Percentiles rank a stretch among this genome's conserved stretches.
Evolutionary conservation across 2,113 vertebrate species (phyloP).

Genomic region (Antechinus flavipes): DNA sequence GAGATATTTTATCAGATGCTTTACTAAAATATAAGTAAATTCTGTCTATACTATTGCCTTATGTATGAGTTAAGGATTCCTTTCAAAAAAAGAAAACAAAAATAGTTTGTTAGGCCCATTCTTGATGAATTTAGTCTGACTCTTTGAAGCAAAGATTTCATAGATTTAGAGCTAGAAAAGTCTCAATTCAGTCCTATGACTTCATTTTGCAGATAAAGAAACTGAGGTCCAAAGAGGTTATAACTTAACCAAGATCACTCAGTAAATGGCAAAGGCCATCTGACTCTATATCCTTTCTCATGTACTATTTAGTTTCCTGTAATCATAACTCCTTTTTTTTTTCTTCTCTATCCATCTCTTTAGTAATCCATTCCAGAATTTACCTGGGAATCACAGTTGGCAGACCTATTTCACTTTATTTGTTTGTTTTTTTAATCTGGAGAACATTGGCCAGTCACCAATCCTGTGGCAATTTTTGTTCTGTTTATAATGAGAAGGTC

Average conservation of each 20-base stretch:
- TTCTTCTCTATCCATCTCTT: neutral
- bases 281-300: neutral
- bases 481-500: neutral
- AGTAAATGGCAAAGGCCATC: neutral
- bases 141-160: neutral
- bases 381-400: neutral
- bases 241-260: neutral
- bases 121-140: neutral
- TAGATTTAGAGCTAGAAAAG: constrained; percentile 6
- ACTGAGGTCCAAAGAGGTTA: neutral
- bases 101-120: neutral
- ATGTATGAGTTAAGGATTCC: neutral
- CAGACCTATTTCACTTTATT: neutral
- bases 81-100: neutral
- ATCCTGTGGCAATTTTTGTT: neutral
- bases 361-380: neutral
- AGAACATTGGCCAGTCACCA: neutral
- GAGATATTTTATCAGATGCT: neutral
- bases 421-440: neutral
- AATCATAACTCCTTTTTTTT: neutral
- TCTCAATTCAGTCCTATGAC: neutral
- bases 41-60: neutral
- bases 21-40: neutral
- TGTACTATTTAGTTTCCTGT: neutral
- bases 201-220: constrained; percentile 18